Evolutionary conservation across 2,888 invertebrate species (phyloP), one percentile per base, ranked within the genome.

Genomic region (Sympetrum striolatum): DNA sequence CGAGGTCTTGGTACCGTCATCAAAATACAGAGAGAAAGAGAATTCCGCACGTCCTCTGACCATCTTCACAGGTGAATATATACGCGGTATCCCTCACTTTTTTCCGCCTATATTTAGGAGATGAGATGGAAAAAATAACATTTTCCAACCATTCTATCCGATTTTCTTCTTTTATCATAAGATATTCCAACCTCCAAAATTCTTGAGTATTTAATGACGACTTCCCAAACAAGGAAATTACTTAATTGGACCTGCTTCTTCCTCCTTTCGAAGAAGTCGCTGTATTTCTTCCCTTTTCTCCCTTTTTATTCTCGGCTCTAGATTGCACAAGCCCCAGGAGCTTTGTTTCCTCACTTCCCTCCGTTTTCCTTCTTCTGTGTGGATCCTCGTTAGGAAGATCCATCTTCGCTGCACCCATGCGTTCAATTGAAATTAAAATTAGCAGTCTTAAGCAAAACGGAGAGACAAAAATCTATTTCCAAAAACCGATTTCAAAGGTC

Each of bases 181-280:
- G n/a, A 31, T 5, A 8, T 53, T 60, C 86, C 37, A 22, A 37
- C 18, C 60, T 8, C 80, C 80, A 10, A 37, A 80, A 22, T 37
- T 60, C 8, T 37, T 35, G 60, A 86, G 60, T 31, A 86, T 86
- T 86, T 86, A 86, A 86, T 86, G 86, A 86, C 64, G 86, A 18
- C 53, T 25, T 18, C 82, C 58, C 82, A 86, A 86, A 86, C 60
- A 60, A 60, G 60, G 86, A 60, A 86, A 86, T 86, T 53, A 60
- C 86, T 86, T 86, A 86, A 86, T 86, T 86, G 86, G 86, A 37
- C 60, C 35, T 31, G 14, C 37, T 10, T 35, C 58, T 58, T 31
- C 58, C 81, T 8, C n/a, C 81, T 39, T n/a, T 44, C 6, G 80
- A 14, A 5, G 64, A 64, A 6, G 0, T 64, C 22, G 22, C 60